These are phyloP conservation scores for Himalopsyche phryganea DNA, from an alignment of 1,140 invertebrate genomes.

Conservation along the genomic window DNA sequence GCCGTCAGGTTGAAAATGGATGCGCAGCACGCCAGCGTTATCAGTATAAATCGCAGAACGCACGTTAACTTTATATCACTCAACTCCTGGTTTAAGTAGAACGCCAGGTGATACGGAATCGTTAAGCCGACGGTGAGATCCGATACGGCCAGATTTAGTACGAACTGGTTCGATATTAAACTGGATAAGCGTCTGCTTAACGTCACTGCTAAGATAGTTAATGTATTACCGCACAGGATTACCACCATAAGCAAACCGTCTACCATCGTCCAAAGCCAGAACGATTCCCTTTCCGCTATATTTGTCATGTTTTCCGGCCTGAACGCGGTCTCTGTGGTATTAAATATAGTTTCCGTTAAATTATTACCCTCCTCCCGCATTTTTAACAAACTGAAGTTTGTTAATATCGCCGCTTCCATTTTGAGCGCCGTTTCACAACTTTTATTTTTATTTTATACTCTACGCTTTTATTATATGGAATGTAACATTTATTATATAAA, in stretches of 20 bases:
- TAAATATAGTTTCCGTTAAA: constrained; percentile 37
- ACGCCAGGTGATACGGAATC: constrained; percentile 69
- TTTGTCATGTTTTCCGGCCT: constrained; percentile 31
- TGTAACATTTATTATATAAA: neutral
- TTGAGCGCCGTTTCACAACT: neutral
- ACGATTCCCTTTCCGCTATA: constrained; percentile 9
- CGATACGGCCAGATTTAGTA: constrained; percentile 69
- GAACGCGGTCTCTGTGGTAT: constrained; percentile 32
- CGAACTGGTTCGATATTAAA: constrained; percentile 67
- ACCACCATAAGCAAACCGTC: constrained; percentile 61
- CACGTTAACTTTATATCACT: constrained; percentile 58
- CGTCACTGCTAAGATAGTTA: constrained; percentile 68
- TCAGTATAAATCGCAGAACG: constrained; percentile 66
- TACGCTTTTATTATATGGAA: no score
- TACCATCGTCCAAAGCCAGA: constrained; percentile 59
- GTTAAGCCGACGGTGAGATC: constrained; percentile 70
- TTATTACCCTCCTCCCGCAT: constrained; percentile 26
- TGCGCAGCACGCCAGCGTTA: constrained; percentile 67
- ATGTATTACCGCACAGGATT: constrained; percentile 66
- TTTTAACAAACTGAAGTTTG: constrained; percentile 28
- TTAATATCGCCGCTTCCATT: constrained; percentile 15
- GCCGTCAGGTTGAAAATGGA: constrained; percentile 79
- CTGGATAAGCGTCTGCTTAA: constrained; percentile 61
- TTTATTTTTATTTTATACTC: no score
- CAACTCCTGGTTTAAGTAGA: constrained; percentile 60